Conservation (phyloP, 2,113 vertebrate genomes). For the Acrocephalus kingi region DNA sequence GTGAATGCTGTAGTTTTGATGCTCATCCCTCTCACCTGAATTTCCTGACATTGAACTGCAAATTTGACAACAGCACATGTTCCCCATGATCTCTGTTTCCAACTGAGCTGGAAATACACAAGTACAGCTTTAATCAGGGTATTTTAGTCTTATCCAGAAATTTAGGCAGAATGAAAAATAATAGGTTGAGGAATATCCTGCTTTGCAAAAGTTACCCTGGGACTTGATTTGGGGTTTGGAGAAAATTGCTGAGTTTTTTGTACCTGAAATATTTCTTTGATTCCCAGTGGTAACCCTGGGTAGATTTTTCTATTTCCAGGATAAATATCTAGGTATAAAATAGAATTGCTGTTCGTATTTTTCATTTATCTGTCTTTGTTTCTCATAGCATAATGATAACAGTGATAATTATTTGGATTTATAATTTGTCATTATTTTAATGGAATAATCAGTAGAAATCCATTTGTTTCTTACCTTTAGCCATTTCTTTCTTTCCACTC, state of each 20-base stretch:
- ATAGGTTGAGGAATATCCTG: background rate
- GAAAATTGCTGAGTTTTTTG: background rate
- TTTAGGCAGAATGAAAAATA: conserved; percentile 22
- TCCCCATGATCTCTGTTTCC: background rate
- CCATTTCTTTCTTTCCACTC: background rate
- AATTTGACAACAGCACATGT: background rate
- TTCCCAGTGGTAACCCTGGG: background rate
- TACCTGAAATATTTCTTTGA: background rate
- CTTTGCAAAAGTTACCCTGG: background rate
- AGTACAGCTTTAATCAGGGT: background rate
- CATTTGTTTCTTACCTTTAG: background rate
- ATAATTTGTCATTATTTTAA: background rate
- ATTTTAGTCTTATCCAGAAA: conserved; percentile 2
- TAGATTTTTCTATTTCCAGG: background rate
- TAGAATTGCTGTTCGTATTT: background rate
- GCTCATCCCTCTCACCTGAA: background rate
- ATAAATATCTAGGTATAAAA: background rate
- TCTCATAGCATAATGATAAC: background rate
- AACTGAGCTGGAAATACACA: background rate
- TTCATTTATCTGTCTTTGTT: background rate
- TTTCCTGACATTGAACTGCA: background rate
- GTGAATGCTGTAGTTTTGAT: background rate
- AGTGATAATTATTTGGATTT: background rate
- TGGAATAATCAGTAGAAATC: background rate
- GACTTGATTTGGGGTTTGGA: conserved; percentile 19